Evolutionary conservation across 1,140 invertebrate species (phyloP).

Genomic region (Charaxes varanes): DNA sequence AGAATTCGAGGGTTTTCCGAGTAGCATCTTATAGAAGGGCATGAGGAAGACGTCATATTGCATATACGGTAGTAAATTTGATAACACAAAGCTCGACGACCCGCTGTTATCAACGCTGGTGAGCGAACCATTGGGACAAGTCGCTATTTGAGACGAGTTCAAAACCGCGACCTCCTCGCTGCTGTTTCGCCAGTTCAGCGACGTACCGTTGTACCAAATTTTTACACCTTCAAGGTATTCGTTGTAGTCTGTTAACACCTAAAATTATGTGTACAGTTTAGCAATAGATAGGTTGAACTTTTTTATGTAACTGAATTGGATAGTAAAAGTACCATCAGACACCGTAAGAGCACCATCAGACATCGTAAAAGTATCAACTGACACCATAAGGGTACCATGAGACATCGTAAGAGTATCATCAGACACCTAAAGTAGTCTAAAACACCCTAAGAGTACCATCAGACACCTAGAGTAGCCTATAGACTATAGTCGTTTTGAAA

Average conservation of each 20-base stretch:
- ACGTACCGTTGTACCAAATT: conserved; percentile 83
- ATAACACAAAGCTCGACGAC: conserved; percentile 74
- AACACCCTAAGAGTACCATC: no score
- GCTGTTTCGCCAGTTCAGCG: conserved; percentile 56
- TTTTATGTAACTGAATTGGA: no score
- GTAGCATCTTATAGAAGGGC: conserved; percentile 84
- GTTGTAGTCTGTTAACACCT: conserved; percentile 71
- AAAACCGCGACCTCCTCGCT: conserved; percentile 43
- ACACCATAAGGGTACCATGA: no score
- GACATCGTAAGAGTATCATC: no score
- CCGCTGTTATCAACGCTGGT: conserved; percentile 79
- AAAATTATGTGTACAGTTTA: conserved; percentile 22
- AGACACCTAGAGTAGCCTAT: no score
- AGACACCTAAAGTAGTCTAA: no score
- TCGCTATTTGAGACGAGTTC: conserved; percentile 38
- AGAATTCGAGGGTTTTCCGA: conserved; percentile 86
- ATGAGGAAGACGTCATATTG: conserved; percentile 86
- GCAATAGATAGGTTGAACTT: no score
- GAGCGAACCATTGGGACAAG: conserved; percentile 71
- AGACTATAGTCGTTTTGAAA: no score
- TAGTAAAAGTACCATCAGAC: no score
- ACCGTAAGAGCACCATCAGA: no score
- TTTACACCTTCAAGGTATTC: conserved; percentile 92
- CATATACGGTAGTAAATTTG: conserved; percentile 80
- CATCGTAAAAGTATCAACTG: no score